Conservation (phyloP, 2,113 vertebrate genomes). For the Plecturocebus donacophilus region DNA sequence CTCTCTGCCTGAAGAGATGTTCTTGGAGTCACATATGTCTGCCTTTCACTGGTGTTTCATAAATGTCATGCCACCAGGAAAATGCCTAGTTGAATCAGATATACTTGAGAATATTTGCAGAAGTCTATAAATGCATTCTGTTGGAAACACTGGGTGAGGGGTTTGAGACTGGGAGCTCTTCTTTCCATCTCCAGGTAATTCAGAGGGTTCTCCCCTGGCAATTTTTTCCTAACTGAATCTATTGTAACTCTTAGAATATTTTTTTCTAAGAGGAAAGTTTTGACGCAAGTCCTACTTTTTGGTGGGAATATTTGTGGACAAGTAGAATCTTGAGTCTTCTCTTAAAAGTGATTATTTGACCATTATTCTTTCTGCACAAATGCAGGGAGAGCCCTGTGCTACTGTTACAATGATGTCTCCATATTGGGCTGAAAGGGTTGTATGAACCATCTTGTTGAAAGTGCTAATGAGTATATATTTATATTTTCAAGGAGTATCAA, state of each 20-base stretch:
- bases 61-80: rapidly evolving
- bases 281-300: rapidly evolving
- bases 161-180: rapidly evolving
- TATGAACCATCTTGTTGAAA: no score
- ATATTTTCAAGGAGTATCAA: neutral
- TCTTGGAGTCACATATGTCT: neutral
- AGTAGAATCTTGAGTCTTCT: neutral
- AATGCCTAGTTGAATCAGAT: neutral
- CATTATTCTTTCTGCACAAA: neutral
- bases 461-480: neutral
- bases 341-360: neutral
- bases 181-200: no score
- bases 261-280: neutral
- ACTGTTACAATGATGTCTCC: no score
- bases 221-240: neutral
- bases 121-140: rapidly evolving
- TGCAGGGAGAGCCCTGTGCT: neutral
- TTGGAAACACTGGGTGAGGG: rapidly evolving
- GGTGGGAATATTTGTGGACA: neutral
- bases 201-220: no score
- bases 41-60: neutral
- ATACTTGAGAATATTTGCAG: neutral
- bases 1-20: neutral
- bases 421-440: neutral
- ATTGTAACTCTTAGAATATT: neutral